Percentiles rank a stretch among this genome's conserved stretches.
Conservation (phyloP, 2,888 invertebrate genomes). For the Archaeoteleia sp. region DNA sequence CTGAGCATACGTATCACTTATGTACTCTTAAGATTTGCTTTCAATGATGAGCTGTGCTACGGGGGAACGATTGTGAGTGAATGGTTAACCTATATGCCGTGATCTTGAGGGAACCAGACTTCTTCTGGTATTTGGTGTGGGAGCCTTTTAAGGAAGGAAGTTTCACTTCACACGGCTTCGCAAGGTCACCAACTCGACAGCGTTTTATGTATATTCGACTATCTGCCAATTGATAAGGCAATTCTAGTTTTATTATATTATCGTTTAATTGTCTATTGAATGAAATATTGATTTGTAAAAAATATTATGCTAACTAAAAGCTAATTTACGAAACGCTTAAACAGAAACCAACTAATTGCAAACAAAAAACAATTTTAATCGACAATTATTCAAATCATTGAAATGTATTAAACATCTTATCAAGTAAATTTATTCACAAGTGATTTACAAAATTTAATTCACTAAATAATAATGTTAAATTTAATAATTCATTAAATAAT, state of each 20-base stretch:
- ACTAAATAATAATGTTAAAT: too few relatives aligned
- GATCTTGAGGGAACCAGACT: conserved; percentile 53
- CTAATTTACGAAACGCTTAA: too few relatives aligned
- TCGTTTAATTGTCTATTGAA: too few relatives aligned
- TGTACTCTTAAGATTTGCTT: conserved; percentile 18
- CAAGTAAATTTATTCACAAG: too few relatives aligned
- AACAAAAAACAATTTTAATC: too few relatives aligned
- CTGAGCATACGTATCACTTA: conserved; percentile 1
- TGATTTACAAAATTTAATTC: too few relatives aligned
- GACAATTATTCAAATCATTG: too few relatives aligned
- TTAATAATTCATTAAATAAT: too few relatives aligned
- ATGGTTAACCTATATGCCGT: conserved; percentile 58
- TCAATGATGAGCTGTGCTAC: conserved; percentile 32
- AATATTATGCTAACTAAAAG: too few relatives aligned
- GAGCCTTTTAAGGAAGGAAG: conserved; percentile 59
- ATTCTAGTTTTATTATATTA: conserved; percentile 11
- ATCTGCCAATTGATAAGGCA: conserved; percentile 39
- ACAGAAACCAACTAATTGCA: too few relatives aligned
- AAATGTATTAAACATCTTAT: too few relatives aligned
- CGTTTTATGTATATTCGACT: conserved; percentile 24
- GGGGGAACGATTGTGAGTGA: conserved; percentile 48
- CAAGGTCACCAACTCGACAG: conserved; percentile 51
- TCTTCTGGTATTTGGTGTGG: conserved; percentile 42
- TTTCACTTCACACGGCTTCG: conserved; percentile 47
- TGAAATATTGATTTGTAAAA: too few relatives aligned